Base-by-base conservation (phyloP, 92 coral and sea anemone genomes). In the Epizoanthus rinbou region DNA sequence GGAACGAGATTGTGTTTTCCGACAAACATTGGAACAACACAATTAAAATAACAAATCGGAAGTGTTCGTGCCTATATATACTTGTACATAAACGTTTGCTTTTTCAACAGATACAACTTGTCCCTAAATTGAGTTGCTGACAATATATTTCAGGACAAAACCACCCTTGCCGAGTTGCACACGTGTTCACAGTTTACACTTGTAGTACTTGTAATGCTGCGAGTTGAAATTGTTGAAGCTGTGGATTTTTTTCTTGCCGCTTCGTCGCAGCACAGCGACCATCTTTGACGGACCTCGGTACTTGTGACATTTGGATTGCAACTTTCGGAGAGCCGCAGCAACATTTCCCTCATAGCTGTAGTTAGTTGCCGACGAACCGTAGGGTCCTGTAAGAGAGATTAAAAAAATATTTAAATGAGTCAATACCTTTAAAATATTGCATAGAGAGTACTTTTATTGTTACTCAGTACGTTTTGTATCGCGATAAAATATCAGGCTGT, bases 281-380 rank as follows among this genome's bases (percentile, higher is more conserved):
- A 84, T 84, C 14, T 10, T 25, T 17, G 18, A 22, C 31, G 3
- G 17, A 13, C 70, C 19, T 8, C 33, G n/a, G 3, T 71, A 11
- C 2, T 56, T 17, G 6, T 15, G 16, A 25, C 87, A 84, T 1
- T 84, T 45, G 16, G 8, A 1, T 7, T 73, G 50, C 37, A 84
- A 43, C 58, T 3, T 73, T 8, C 72, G 68, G 24, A 84, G 78
- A 28, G 73, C 87, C 0, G 13, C 41, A 16, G 87, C 87, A 7
- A 84, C 87, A 28, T 84, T 84, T 6, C 87, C 82, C 60, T 84
- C 87, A 25, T 31, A 57, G 4, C 11, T 84, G 87, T 73, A 84
- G 4, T 72, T 22, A 21, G 43, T 73, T 0, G 71, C 25, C 1
- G 76, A 70, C 6, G 72, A 71, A 6, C 70, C 81, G 31, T 83